Evolutionary conservation across 1,140 invertebrate genomes (phyloP), one percentile per base, ranked within the genome.

Genomic region (Leptinotarsa texana): DNA sequence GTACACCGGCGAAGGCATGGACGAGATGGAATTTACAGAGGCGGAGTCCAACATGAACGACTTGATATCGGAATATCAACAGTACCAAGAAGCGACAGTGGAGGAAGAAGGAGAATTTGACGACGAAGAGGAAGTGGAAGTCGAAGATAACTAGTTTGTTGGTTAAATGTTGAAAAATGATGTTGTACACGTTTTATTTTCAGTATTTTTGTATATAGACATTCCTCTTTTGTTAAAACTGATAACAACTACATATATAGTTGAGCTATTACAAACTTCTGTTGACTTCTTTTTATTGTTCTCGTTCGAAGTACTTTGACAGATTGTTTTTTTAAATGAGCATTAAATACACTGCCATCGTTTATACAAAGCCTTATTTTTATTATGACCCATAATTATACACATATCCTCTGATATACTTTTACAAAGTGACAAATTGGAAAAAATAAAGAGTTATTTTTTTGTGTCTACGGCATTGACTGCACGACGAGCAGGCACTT

Each of bases 1-100:
- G 90, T 92, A 92, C 78, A 94, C 92, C 69, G 92, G 92, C 11
- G 94, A 95, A 82, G 94, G 94, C 71, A 95, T 95, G 94, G 93
- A 95, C 75, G 93, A 94, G 80, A 91, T 90, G 87, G 93, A 95
- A 83, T 95, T 95, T 85, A 94, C 91, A 13, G 93, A 95, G 80
- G 93, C 93, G 0, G 90, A 92, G 84, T 89, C 88, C 87, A 89
- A 94, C 89, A 89, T 93, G 93, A 91, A 94, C 83, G 94, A 96
- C 84, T 85, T 96, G 66, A 91, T 96, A 3, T 92, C 92, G 0
- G 95, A 96, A 83, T 96, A 96, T 81, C 95, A 96, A 83, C 94
- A 96, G 83, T 96, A 96, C 85, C 94, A 96, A 84, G 94, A 91
- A 82, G 91, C 90, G 49, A 91, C 90, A 62, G 90, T 89, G 77